Percentiles rank a stretch among this genome's conserved stretches.
These are phyloP conservation scores for Scalopus aquaticus DNA, from an alignment of 2,113 vertebrate species.

Conservation along the genomic window DNA sequence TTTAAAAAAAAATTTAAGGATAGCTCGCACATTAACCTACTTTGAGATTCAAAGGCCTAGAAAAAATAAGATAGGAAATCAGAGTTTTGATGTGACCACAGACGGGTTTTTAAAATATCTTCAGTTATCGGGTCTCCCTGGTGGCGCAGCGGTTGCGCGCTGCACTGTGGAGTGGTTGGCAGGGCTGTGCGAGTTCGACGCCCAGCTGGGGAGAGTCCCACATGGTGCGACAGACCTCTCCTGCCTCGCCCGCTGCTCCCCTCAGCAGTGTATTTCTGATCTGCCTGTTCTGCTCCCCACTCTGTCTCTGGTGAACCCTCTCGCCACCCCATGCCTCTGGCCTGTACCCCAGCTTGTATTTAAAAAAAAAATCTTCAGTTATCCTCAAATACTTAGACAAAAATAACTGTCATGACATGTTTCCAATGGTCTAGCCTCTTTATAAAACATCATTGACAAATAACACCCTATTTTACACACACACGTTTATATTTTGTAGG, in stretches of 20 bases:
- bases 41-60: background rate
- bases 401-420: background rate
- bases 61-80: background rate
- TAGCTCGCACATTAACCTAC: background rate
- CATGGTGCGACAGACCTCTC: no score
- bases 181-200: no score
- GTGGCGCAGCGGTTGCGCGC: no score
- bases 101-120: background rate
- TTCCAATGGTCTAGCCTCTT: background rate
- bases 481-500: background rate
- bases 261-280: no score
- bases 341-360: no score
- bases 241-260: no score
- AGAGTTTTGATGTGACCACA: background rate
- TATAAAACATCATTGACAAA: background rate
- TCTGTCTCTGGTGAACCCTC: no score
- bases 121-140: no score
- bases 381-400: background rate
- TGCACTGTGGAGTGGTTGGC: no score
- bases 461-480: background rate
- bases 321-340: no score
- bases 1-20: constrained; percentile 26
- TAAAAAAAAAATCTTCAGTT: background rate
- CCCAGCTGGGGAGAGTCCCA: no score
- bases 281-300: no score